Evolutionary conservation across 2,113 vertebrate genomes (phyloP), one percentile per base, ranked within the genome.

Genomic region (Oreochromis tanganicae): DNA sequence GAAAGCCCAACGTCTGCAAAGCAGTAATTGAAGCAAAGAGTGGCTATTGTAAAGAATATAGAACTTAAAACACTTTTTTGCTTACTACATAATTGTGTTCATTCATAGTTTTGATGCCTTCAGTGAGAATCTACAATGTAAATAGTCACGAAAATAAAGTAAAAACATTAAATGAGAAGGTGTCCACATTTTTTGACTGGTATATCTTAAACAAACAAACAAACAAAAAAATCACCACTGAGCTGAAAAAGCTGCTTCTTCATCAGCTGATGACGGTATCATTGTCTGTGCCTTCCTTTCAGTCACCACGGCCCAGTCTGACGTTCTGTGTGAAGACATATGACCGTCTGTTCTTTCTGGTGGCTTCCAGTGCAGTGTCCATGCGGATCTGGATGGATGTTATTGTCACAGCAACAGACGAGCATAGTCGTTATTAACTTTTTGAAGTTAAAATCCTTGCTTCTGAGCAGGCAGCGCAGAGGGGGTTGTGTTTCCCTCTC

Each of bases 381-480:
- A 97, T 98, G 97, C 95, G 98, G 3, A 98, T 98, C 27, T 98
- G 98, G 98, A 98, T 98, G 96, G 98, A 98, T 2, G 98, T 98
- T 50, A 97, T 98, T 3, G 97, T 98, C 82, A 98, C 98, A 0
- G 98, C 97, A 0, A 97, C 97, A 0, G 97, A 98, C 3, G 98
- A 98, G 81, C 97, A 98, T 93, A 93, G 95, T 82, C 96, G 96
- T 46, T 97, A 97, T 73, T 98, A 96, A 98, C 54, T 54, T 81
- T 43, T 13, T 83, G 73, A 82, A 84, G 55, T n/a, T 66, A 29
- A 21, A 38, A 73, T n/a, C 2, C 36, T 68, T 75, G 46, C 81
- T 82, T 21, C 81, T 61, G 32, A 52, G 32, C 11, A 21, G 50
- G 61, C 52, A 24, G 7, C 6, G 2, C 66, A n/a, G 16, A 57